Conservation (phyloP, 2,888 invertebrate species). For the Alitta virens region DNA sequence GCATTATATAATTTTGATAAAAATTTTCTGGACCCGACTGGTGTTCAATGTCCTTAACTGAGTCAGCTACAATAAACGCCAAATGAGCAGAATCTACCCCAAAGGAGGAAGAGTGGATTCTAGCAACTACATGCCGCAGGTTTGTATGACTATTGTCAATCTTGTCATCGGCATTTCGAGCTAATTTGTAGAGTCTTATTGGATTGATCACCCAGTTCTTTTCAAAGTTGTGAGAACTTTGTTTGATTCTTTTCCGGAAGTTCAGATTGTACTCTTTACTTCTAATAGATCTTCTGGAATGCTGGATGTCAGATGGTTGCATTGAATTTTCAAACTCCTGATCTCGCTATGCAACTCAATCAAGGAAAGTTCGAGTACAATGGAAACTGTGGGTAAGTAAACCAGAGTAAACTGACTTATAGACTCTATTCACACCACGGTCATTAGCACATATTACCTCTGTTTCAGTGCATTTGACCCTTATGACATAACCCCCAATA, state of each 20-base stretch:
- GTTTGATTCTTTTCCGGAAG: not conserved
- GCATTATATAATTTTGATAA: too few relatives aligned
- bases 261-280: not conserved
- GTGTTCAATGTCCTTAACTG: constrained; percentile 9
- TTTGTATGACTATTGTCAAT: constrained; percentile 44
- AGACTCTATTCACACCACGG: too few relatives aligned
- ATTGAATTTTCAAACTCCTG: constrained; percentile 97
- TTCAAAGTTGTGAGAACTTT: too few relatives aligned
- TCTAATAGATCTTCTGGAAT: constrained; percentile 95
- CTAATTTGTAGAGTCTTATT: too few relatives aligned
- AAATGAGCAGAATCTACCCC: constrained; percentile 98
- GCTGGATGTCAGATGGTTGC: constrained; percentile 99
- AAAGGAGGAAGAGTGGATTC: constrained; percentile 98
- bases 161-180: too few relatives aligned
- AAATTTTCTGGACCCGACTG: too few relatives aligned
- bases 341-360: constrained; percentile 99
- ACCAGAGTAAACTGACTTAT: too few relatives aligned
- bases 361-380: constrained; percentile 99
- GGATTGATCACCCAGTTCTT: too few relatives aligned
- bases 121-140: constrained; percentile 99
- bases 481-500: too few relatives aligned
- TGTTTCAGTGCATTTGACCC: too few relatives aligned
- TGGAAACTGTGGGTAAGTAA: constrained; percentile 83
- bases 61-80: constrained; percentile 89
- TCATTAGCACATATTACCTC: too few relatives aligned